Evolutionary conservation across 2,797 vertebrate species (phyloP).

Genomic region (Salmo trutta): DNA sequence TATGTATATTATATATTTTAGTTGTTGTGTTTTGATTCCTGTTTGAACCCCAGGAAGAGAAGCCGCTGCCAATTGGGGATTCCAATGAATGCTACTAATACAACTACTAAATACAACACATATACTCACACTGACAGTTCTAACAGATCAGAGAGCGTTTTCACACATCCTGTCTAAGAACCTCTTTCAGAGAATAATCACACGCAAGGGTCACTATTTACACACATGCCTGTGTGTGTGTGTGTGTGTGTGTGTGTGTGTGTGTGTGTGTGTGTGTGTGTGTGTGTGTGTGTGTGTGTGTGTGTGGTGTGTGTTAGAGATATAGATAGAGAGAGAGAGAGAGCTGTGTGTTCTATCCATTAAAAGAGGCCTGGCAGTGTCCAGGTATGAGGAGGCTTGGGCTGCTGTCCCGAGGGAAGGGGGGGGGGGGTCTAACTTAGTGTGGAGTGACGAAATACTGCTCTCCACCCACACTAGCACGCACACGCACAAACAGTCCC

Average conservation of each 20-base stretch:
- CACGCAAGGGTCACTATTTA: neutral
- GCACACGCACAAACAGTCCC: conserved; percentile 2
- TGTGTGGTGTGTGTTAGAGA: neutral
- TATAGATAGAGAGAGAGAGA: neutral
- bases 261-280: no score
- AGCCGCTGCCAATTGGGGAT: no score
- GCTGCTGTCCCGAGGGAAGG: neutral
- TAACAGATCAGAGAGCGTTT: neutral
- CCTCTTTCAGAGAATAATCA: no score
- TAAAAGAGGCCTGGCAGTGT: conserved; percentile 18
- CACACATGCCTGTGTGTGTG: neutral
- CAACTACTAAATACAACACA: neutral
- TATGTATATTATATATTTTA: no score
- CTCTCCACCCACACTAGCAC: conserved; percentile 1
- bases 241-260: no score
- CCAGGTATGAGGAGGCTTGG: conserved; percentile 19
- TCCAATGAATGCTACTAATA: no score
- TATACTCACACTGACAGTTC: neutral
- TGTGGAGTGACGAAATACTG: conserved; percentile 47
- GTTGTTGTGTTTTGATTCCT: no score
- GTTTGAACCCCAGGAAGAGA: no score
- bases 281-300: no score
- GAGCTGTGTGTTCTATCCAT: neutral
- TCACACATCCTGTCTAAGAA: no score
- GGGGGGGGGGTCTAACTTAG: conserved; percentile 26